These are phyloP conservation scores for Arremon brunneinucha DNA, from an alignment of 2,797 vertebrate species.

Conservation along the genomic window DNA sequence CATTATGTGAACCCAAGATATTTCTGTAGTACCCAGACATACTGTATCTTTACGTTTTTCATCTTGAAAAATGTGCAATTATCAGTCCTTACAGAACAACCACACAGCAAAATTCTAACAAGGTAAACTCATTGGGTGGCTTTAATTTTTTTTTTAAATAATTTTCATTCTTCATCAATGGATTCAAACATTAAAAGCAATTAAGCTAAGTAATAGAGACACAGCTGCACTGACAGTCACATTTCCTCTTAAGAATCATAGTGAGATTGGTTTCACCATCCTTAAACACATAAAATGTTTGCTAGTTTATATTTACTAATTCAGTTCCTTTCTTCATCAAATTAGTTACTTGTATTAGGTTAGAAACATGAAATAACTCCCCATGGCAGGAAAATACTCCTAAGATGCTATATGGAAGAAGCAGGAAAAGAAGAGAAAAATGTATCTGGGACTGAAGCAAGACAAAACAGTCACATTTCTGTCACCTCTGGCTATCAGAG, in stretches of 20 bases:
- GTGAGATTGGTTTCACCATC: background rate
- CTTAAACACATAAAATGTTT: background rate
- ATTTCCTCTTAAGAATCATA: background rate
- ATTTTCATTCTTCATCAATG: background rate
- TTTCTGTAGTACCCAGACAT: background rate
- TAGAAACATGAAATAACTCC: background rate
- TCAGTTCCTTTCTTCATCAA: background rate
- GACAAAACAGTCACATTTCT: background rate
- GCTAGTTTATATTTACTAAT: background rate
- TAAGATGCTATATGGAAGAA: background rate
- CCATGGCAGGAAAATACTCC: background rate
- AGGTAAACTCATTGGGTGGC: background rate
- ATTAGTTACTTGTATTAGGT: background rate
- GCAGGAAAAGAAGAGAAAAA: background rate
- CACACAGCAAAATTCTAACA: background rate
- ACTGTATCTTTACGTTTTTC: background rate
- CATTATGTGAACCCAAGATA: background rate
- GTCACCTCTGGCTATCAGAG: background rate
- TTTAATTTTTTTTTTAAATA: background rate
- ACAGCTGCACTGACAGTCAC: background rate
- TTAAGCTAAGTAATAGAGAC: background rate
- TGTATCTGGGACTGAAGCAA: background rate
- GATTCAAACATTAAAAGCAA: background rate
- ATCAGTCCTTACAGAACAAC: background rate
- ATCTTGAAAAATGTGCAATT: background rate